A percentile compares a stretch with the other conserved stretches of the same genome.
phyloP scores from a whole-genome alignment of 2,113 vertebrate genomes.

The Uropsilus gracilis region DNA sequence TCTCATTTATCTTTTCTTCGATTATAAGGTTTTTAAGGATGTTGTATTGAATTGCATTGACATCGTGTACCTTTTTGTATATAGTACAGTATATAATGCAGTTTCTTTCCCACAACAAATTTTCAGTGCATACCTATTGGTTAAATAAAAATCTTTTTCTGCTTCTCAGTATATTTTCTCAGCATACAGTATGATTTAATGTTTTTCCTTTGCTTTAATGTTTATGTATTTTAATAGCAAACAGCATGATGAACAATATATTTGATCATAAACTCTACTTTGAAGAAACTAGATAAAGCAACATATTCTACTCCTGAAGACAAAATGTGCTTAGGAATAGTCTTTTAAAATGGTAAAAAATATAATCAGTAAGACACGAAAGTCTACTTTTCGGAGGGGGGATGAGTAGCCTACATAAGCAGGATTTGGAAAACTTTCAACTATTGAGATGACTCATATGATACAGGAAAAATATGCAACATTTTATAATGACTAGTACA shows the following conservation, averaged over 20 bases:
- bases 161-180: background rate
- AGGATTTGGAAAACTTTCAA: constrained; percentile 35
- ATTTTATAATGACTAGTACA: constrained; percentile 51
- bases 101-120: background rate
- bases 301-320: background rate
- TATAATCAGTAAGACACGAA: background rate
- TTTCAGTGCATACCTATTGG: background rate
- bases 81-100: background rate
- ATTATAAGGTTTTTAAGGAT: background rate
- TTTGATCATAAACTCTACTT: background rate
- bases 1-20: background rate
- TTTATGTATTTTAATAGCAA: background rate
- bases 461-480: background rate
- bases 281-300: background rate
- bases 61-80: background rate
- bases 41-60: background rate
- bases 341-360: background rate
- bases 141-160: background rate
- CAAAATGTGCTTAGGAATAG: background rate
- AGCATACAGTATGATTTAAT: background rate
- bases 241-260: background rate
- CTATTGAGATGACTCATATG: background rate
- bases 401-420: background rate
- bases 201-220: background rate
- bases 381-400: background rate